Base-by-base conservation (phyloP, 2,797 vertebrate species). In the Sphenopsis melanotis region DNA sequence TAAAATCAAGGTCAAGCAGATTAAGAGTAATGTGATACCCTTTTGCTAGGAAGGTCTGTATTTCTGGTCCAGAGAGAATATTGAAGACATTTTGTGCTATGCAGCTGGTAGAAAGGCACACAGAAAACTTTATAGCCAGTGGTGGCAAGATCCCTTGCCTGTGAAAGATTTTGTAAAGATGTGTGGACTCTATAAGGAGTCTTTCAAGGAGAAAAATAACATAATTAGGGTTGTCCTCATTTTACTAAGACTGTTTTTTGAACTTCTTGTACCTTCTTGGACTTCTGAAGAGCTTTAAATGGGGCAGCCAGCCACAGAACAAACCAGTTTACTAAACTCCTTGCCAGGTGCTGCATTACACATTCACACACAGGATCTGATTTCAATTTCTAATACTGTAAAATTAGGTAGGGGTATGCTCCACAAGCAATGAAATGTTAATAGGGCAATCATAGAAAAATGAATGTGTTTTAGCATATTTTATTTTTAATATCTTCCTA, bases 1-100 rank as follows among this genome's bases (percentile, higher is more conserved):
- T 82, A 56, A 91, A 95, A 89, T 76, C 81, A 89, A 96, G 88
- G 86, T 95, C 88, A 92, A 84, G 74, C 21, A 88, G 63, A 90
- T 90, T 94, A 93, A 56, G 65, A 76, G 83, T 78, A 83, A 90
- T 88, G 36, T 65, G 76, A 93, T 78, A 93, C 14, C 19, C 55
- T 90, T 84, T 90, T 78, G 42, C 65, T 72, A 47, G 42, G 47
- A 88, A 90, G 47, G 47, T 53, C 76, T 91, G 36, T 57, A 68
- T 91, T 95, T 89, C 87, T 88, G 72, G 29, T n/a, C 76, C 49
- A 53, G 55, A 55, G 16, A 77, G 75, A 92, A 59, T 88, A 71
- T 55, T 94, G 74, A 85, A 94, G 72, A 61, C 19, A 65, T 83
- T 90, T 84, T 65, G 32, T 82, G 16, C 29, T 72, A 65, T n/a